Conservation (phyloP, 2,888 invertebrate species). For the Ichneumoninae sp. region DNA sequence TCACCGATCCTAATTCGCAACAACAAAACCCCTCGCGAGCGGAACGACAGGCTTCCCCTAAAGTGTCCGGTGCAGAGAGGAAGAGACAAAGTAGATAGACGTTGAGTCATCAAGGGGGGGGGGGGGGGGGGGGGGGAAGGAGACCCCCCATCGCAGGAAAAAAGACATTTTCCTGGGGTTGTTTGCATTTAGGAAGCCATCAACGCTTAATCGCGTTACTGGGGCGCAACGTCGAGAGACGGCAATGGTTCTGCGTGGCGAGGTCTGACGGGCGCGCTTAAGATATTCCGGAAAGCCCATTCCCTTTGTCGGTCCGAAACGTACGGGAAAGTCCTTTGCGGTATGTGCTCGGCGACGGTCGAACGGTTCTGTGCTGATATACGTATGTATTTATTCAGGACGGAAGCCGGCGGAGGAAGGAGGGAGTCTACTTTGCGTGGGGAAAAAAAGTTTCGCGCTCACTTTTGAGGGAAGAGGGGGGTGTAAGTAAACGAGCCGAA, state of each 20-base stretch:
- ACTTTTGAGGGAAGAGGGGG: neutral
- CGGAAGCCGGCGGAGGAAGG: neutral
- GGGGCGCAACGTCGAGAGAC: conserved; percentile 78
- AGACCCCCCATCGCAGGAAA: no score
- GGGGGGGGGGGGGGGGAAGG: no score
- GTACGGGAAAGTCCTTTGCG: neutral
- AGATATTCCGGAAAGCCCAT: conserved; percentile 22
- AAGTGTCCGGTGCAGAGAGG: conserved; percentile 38
- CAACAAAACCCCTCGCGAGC: conserved; percentile 43
- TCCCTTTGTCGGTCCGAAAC: conserved; percentile 9
- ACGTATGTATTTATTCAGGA: conserved; percentile 2
- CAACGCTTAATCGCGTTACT: conserved; percentile 84
- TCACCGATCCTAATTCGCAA: conserved; percentile 55
- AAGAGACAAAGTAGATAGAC: conserved; percentile 12
- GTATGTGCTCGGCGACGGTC: conserved; percentile 7
- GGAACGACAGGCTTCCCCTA: conserved; percentile 17
- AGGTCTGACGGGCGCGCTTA: conserved; percentile 12
- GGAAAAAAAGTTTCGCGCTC: neutral
- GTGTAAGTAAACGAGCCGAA: neutral
- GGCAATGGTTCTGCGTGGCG: conserved; percentile 68
- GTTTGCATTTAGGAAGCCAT: conserved; percentile 84
- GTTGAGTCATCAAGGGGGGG: neutral
- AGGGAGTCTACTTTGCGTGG: neutral
- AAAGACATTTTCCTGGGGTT: no score
- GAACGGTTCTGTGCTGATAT: conserved; percentile 16